Evolutionary conservation across 92 coral and sea anemone genomes (phyloP), one percentile per base, ranked within the genome.

Genomic region (Parazoanthus atlanticus): DNA sequence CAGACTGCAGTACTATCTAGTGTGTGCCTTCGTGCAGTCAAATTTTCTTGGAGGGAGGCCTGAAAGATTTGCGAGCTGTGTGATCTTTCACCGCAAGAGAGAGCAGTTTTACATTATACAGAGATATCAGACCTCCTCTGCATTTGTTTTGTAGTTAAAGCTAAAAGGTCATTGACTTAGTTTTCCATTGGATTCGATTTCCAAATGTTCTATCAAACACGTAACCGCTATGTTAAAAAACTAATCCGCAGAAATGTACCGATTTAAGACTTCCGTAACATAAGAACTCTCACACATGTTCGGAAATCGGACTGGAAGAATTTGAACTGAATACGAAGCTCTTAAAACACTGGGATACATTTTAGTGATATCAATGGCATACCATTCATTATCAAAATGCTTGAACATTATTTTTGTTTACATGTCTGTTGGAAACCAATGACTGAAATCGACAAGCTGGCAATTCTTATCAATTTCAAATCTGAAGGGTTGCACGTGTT

Each of bases 291-390:
- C 15, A 70, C 79, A 84, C 61, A 84, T 69, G 69, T 47, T 46
- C 49, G 49, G 49, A 46, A 46, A 46, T 46, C 12, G 49, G 6
- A 46, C 12, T 46, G 11, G 49, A 46, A 46, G 43, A 46, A 46
- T 46, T 8, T 8, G 12, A 46, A 46, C 19, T 26, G n/a, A 31
- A 80, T 43, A 33, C 38, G 43, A 61, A 61, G 25, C n/a, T 66
- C 29, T 82, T 40, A 12, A 69, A 83, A 67, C 86, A 83, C 86
- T 71, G 11, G 78, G 87, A 72, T 79, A 84, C 46, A 84, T 84
- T 84, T 70, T 32, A 84, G 33, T 19, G 87, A 84, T 84, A 84
- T 84, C 87, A 84, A n/a, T 84, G 77, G 47, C 74, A 84, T 84
- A 58, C 65, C 78, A 84, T 41, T 43, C 31, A 84, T 84, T 46